These are phyloP conservation scores for Myripristis murdjan DNA, from an alignment of 2,797 vertebrate species.

Conservation along the genomic window DNA sequence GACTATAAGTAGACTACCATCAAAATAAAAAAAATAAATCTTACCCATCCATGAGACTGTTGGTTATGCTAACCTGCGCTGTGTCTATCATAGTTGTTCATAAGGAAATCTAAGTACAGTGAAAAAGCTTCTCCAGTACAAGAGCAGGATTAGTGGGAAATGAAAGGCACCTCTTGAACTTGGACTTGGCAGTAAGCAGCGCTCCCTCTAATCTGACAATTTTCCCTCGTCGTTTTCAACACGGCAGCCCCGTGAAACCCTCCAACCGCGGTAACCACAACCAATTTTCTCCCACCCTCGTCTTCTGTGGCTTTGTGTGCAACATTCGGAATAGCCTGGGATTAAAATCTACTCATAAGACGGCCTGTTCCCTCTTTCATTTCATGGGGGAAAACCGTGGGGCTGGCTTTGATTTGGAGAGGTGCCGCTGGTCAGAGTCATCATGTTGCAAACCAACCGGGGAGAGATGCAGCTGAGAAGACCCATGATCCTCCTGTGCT, in stretches of 20 bases:
- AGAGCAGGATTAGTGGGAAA: conserved; percentile 18
- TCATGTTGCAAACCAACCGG: not conserved
- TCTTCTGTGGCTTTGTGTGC: not conserved
- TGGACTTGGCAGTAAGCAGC: conserved; percentile 46
- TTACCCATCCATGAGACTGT: not conserved
- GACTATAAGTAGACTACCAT: no score
- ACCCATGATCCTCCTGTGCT: conserved; percentile 6
- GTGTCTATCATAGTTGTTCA: not conserved
- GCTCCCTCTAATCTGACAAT: conserved; percentile 28
- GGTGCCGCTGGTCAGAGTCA: conserved; percentile 1
- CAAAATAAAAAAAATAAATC: no score
- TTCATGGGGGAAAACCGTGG: conserved; percentile 22
- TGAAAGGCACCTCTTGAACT: conserved; percentile 21
- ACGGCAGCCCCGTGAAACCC: conserved; percentile 4
- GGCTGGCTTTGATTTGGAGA: not conserved
- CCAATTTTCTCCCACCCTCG: not conserved
- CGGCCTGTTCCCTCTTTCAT: conserved; percentile 19
- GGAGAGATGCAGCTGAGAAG: conserved; percentile 19
- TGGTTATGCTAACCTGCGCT: not conserved
- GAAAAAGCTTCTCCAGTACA: conserved; percentile 26
- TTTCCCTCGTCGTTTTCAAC: not conserved
- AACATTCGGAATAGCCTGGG: not conserved
- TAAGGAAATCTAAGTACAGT: conserved; percentile 40
- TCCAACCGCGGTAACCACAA: not conserved
- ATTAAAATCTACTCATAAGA: not conserved